Conservation (phyloP, 2,888 invertebrate species). For the Carpatolechia fugitivella region DNA sequence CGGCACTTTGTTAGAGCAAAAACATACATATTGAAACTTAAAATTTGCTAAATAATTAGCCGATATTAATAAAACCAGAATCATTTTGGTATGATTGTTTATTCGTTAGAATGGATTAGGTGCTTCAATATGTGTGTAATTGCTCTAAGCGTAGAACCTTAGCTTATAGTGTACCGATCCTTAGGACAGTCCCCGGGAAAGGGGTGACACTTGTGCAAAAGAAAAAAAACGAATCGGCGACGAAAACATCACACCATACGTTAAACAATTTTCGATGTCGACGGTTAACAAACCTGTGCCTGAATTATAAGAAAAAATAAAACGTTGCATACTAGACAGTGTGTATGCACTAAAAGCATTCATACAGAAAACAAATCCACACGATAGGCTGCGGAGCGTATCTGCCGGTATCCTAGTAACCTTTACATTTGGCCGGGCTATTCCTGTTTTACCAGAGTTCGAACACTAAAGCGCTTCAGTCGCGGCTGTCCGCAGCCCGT, state of each 20-base stretch:
- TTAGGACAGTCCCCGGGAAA: conserved; percentile 27
- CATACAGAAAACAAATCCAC: not conserved
- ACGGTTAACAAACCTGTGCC: too few relatives aligned
- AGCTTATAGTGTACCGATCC: conserved; percentile 65
- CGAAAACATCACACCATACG: not conserved
- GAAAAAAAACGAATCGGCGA: not conserved
- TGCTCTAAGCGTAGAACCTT: conserved; percentile 52
- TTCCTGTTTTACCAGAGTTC: not conserved
- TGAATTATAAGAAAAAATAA: too few relatives aligned
- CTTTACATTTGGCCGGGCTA: not conserved
- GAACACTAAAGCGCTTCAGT: conserved; percentile 1
- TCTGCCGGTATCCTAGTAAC: not conserved
- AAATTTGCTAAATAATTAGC: not conserved
- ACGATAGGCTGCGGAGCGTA: not conserved
- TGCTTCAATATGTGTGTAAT: not conserved
- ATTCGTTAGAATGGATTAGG: too few relatives aligned
- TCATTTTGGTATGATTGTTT: too few relatives aligned
- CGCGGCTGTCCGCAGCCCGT: conserved; percentile 8
- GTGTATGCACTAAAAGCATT: too few relatives aligned
- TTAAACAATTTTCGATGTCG: too few relatives aligned
- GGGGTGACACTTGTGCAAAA: conserved; percentile 19
- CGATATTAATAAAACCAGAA: too few relatives aligned
- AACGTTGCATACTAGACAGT: too few relatives aligned
- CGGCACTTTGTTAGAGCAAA: conserved; percentile 24
- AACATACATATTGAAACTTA: not conserved